Conservation (phyloP, 1,140 invertebrate species). For the Limonius californicus region DNA sequence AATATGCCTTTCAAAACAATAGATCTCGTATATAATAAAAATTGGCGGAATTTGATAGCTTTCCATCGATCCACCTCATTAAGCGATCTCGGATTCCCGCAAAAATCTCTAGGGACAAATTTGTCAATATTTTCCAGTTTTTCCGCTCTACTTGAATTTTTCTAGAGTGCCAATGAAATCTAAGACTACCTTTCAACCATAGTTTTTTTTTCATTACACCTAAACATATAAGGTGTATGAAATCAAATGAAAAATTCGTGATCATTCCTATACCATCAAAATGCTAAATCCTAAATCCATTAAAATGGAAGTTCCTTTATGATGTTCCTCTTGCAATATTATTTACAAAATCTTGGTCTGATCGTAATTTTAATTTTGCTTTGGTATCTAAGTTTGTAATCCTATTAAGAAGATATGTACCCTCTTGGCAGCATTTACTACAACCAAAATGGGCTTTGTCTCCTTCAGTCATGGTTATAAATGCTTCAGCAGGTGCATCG, state of each 20-base stretch:
- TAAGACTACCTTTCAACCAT: too few species aligned
- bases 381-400: neutral
- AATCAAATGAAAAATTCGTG: neutral
- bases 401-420: neutral
- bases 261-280: too few species aligned
- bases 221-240: too few species aligned
- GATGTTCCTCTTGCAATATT: neutral
- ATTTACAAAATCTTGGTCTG: neutral
- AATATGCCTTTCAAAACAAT: too few species aligned
- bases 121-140: too few species aligned
- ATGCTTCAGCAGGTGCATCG: constrained; percentile 17
- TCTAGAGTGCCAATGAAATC: too few species aligned
- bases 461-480: neutral
- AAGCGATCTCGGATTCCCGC: neutral
- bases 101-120: too few species aligned
- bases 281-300: neutral
- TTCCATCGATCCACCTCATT: neutral
- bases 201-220: too few species aligned
- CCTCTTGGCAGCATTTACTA: constrained; percentile 11
- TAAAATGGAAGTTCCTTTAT: neutral
- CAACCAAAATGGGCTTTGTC: constrained; percentile 9
- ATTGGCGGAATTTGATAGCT: neutral
- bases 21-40: neutral
- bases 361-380: neutral
- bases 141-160: too few species aligned